Base-by-base conservation (phyloP, 2,888 invertebrate species). In the Salpingus planirostris region DNA sequence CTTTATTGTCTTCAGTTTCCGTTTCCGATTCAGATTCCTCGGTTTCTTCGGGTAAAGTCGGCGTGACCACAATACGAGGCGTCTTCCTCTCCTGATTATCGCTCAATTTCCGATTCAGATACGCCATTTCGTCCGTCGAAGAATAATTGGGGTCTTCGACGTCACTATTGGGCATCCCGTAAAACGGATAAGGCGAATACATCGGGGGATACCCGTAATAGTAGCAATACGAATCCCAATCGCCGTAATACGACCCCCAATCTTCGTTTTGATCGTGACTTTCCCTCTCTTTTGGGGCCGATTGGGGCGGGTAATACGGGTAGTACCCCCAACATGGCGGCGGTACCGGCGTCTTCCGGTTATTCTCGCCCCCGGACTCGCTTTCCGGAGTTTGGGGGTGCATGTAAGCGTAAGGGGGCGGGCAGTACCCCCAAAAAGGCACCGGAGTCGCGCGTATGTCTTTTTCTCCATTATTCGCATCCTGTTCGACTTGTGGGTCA, bases 101-200 rank as follows among this genome's bases (percentile, higher is more conserved):
- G 21, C 32, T 39, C 11, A 28, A 21, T 31, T 34, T 41, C 13
- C 40, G 27, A 11, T 31, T 46, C 29, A 51, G 54, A 32, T 54
- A 57, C 6, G 58, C 50, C 60, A 65, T 64, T 52, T 68, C 68
- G 36, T 67, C 67, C 15, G 56, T 62, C 2, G 66, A 65, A 4
- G 64, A 65, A 41, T 67, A 67, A 24, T 53, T 52, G 24, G 45
- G 42, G 26, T 58, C 62, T 35, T 63, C 60, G 11, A 40, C 45
- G 24, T 62, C 57, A 24, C 44, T 48, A 11, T 42, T 40, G n/a
- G n/a, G n/a, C 12, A 5, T 36, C 3, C 36, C 42, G 31, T 55
- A 55, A 33, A 49, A 56, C 1, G 49, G 50, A 27, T 57, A 53
- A 2, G 54, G 55, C 3, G 58, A 52, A 34, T 57, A 57, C 44